Evolutionary conservation across 2,113 vertebrate genomes (phyloP), one percentile per base, ranked within the genome.

Genomic region (Vanacampus margaritifer): DNA sequence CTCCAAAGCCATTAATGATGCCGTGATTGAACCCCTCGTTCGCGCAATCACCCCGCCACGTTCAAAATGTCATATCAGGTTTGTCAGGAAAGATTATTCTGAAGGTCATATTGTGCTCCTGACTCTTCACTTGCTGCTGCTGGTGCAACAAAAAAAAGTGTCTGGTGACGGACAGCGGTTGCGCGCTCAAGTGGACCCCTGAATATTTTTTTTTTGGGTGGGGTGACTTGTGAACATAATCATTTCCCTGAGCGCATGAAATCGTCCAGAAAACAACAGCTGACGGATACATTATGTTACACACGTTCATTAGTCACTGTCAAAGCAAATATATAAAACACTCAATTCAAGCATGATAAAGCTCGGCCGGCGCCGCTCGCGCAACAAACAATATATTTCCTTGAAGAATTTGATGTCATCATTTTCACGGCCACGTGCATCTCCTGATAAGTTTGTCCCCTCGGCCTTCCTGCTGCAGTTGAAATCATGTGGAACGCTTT

Each of bases 11-110:
- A 95, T 97, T 96, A 95, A 94, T 93, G 89, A 93, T 93, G 93
- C 91, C 91, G 92, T 94, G 94, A 95, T 86, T 95, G 93, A 95
- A 95, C 93, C 94, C 54, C 95, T 93, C 93, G 94, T 94, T 95
- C 92, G 90, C 85, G 35, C 79, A 94, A 93, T 94, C 48, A 94
- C 94, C 91, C 92, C 90, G 90, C 75, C 92, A 94, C 94, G 92
- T 92, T 94, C 92, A 92, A 95, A 95, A 96, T 95, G 94, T 94
- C 94, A 93, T 90, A 92, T 94, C 93, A 90, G 92, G 92, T 95
- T 94, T 94, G 93, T 92, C 89, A 91, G 92, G 89, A 91, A 90
- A 86, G 77, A 92, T 94, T 69, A 90, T 84, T 88, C 87, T 88
- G 86, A 94, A 97, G 94, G 94, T 95, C 95, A 94, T 85, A 78